Conservation (phyloP, 2,113 vertebrate species). For the Apaloderma vittatum region DNA sequence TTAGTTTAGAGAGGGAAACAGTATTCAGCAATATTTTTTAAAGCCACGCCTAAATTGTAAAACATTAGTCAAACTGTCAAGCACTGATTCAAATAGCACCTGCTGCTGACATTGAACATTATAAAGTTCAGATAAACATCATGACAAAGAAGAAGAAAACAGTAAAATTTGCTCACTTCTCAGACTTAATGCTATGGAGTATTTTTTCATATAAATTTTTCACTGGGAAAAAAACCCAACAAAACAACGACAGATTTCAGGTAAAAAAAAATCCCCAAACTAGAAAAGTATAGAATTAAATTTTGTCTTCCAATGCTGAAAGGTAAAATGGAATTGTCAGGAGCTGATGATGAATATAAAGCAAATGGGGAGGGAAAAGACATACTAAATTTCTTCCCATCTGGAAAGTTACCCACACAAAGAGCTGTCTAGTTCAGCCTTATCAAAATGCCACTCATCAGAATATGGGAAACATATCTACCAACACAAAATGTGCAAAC, state of each 20-base stretch:
- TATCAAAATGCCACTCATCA: neutral
- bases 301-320: neutral
- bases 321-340: neutral
- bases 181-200: neutral
- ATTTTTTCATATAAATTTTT: neutral
- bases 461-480: neutral
- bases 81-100: neutral
- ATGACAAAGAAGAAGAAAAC: neutral
- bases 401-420: neutral
- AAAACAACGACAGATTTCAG: rapidly evolving
- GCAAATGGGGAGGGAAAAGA: neutral
- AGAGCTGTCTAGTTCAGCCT: neutral
- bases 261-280: neutral
- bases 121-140: neutral
- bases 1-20: neutral
- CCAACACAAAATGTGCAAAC: neutral
- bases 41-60: neutral
- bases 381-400: rapidly evolving
- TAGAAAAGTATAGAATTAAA: neutral
- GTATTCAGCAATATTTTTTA: neutral
- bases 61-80: neutral
- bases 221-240: neutral
- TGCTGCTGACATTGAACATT: neutral
- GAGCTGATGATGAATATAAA: neutral
- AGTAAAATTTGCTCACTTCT: neutral